phyloP scores from a whole-genome alignment of 2,113 vertebrate species.

The Chlorodrepanis virens region DNA sequence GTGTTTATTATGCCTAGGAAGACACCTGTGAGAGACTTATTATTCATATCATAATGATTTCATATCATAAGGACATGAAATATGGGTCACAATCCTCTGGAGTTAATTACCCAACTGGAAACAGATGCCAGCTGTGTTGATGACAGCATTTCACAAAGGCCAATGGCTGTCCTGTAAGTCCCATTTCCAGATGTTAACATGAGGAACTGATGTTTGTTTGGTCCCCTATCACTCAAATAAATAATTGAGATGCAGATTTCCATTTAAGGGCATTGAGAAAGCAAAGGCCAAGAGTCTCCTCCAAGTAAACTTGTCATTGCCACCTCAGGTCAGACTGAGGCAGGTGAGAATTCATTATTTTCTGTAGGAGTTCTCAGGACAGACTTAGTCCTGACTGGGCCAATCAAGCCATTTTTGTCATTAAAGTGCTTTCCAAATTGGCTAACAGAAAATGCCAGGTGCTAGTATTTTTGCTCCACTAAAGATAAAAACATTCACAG shows the following conservation, averaged over 20 bases:
- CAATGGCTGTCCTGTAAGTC: background rate
- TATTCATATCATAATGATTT: background rate
- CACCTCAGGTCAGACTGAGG: background rate
- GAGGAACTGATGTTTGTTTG: background rate
- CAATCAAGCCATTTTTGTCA: background rate
- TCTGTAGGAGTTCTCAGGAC: background rate
- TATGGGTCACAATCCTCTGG: background rate
- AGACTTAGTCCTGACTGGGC: background rate
- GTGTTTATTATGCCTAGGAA: background rate
- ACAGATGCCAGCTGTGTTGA: background rate
- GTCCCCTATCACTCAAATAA: background rate
- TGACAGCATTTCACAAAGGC: background rate
- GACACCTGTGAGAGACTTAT: background rate
- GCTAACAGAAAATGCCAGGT: background rate
- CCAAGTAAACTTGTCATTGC: background rate
- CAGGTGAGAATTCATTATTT: background rate
- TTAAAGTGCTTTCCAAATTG: background rate
- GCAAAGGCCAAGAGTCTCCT: background rate
- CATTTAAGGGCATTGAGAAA: background rate
- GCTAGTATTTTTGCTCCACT: background rate
- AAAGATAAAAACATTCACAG: background rate
- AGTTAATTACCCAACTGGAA: constrained; percentile 16
- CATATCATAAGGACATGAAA: background rate
- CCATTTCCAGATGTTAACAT: background rate
- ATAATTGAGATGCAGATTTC: background rate